Conservation (phyloP, 2,888 invertebrate genomes). For the Limnephilus marmoratus region DNA sequence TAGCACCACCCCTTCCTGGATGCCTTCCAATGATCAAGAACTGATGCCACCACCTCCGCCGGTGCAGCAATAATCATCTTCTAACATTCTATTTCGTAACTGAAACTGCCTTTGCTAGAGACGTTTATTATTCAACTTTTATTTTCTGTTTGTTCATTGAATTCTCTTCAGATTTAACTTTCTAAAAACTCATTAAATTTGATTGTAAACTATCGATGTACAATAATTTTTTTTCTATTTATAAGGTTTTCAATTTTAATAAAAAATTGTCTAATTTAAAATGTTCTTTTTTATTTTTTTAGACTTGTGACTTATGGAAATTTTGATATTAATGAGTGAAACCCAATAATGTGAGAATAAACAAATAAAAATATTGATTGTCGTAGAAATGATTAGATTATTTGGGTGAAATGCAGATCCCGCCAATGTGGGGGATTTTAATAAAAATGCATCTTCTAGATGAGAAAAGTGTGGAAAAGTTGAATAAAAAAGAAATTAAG, state of each 20-base stretch:
- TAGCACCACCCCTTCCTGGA: background rate
- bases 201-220: background rate
- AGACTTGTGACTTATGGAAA: background rate
- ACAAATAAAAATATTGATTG: background rate
- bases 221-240: background rate
- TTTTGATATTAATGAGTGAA: no score
- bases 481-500: no score
- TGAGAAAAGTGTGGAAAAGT: no score
- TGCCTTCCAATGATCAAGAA: background rate
- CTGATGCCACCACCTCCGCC: constrained; percentile 21
- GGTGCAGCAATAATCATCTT: background rate
- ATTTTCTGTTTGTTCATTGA: background rate
- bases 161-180: background rate
- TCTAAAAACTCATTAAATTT: background rate
- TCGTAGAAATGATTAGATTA: background rate
- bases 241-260: background rate
- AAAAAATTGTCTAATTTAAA: background rate
- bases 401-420: no score
- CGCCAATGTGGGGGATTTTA: no score
- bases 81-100: background rate
- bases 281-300: background rate
- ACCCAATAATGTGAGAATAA: background rate
- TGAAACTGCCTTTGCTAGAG: background rate
- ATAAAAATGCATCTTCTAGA: no score
- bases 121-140: background rate